Evolutionary conservation across 92 coral and sea anemone species (phyloP).

Genomic region (Epizoanthus rinbou): DNA sequence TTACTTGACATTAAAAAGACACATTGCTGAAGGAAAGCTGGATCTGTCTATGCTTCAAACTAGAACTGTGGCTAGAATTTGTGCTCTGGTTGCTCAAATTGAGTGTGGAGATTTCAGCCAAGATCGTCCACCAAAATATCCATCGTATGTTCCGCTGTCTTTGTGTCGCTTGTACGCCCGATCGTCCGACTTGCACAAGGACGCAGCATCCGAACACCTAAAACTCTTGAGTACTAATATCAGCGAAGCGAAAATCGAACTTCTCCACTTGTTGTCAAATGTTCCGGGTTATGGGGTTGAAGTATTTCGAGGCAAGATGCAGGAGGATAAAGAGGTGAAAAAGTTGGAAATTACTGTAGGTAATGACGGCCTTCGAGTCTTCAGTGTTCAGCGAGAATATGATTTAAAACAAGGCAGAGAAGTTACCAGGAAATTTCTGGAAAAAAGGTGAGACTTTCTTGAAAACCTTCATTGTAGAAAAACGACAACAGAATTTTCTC

Average conservation of each 20-base stretch:
- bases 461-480: neutral
- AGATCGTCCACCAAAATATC: slow-evolving; percentile 83
- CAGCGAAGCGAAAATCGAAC: slow-evolving; percentile 83
- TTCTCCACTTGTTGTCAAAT: slow-evolving; percentile 74
- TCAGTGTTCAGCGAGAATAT: slow-evolving; percentile 79
- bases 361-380: slow-evolving; percentile 86
- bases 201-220: slow-evolving; percentile 87
- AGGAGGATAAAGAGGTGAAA: slow-evolving; percentile 74
- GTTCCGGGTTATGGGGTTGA: slow-evolving; percentile 96
- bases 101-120: slow-evolving; percentile 87
- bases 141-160: slow-evolving; percentile 76
- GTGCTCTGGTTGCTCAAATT: slow-evolving; percentile 90
- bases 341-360: slow-evolving; percentile 92
- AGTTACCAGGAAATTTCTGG: slow-evolving; percentile 79
- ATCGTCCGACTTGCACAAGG: slow-evolving; percentile 90
- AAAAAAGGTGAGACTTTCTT: slow-evolving; percentile 73
- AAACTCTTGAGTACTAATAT: slow-evolving; percentile 69
- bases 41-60: slow-evolving; percentile 88
- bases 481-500: neutral
- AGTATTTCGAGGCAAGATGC: slow-evolving; percentile 82
- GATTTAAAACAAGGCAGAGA: slow-evolving; percentile 91
- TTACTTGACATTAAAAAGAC: slow-evolving; percentile 86
- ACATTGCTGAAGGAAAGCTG: slow-evolving; percentile 77
- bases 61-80: slow-evolving; percentile 83
- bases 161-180: slow-evolving; percentile 75